A percentile compares a stretch with the other conserved stretches of the same genome.
Conservation (phyloP, 1,140 invertebrate genomes). For the Ips typographus region DNA sequence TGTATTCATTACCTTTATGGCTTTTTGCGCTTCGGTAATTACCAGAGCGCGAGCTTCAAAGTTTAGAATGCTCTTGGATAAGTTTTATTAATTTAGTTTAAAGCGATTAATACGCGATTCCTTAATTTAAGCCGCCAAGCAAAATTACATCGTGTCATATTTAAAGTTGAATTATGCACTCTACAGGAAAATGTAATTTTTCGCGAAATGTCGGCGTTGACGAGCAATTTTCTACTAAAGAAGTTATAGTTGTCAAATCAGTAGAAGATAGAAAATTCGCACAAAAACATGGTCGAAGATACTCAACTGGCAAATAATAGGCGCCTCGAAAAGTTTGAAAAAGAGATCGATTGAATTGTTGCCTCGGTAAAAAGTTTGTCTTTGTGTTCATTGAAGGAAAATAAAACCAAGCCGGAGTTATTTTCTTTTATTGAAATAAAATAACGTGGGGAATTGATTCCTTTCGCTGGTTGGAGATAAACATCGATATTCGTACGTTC, state of each 20-base stretch:
- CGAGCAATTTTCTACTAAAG: too few relatives aligned
- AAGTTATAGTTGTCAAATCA: too few relatives aligned
- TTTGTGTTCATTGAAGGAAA: constrained; percentile 36
- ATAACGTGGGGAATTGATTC: constrained; percentile 30
- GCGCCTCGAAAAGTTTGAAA: constrained; percentile 32
- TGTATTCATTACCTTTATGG: constrained; percentile 18
- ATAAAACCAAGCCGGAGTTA: constrained; percentile 32
- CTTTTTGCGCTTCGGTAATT: constrained; percentile 5
- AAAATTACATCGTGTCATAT: too few relatives aligned
- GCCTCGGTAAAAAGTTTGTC: constrained; percentile 35
- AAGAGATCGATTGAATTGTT: constrained; percentile 35
- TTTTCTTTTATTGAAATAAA: constrained; percentile 35
- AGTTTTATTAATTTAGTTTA: constrained; percentile 4
- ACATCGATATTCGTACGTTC: constrained; percentile 27
- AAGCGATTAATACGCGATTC: not conserved
- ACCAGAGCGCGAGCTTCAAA: not conserved
- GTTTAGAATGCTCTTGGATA: not conserved
- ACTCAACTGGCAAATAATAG: constrained; percentile 35
- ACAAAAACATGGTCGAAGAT: constrained; percentile 30
- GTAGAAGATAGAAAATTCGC: constrained; percentile 4
- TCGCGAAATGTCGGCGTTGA: too few relatives aligned
- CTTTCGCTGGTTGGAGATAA: constrained; percentile 24
- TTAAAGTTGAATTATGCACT: too few relatives aligned
- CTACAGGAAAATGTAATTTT: too few relatives aligned
- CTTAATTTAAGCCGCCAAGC: too few relatives aligned